These are phyloP conservation scores for Astropecten irregularis DNA, from an alignment of 53 echinoderm and acorn worm genomes.

Conservation along the genomic window DNA sequence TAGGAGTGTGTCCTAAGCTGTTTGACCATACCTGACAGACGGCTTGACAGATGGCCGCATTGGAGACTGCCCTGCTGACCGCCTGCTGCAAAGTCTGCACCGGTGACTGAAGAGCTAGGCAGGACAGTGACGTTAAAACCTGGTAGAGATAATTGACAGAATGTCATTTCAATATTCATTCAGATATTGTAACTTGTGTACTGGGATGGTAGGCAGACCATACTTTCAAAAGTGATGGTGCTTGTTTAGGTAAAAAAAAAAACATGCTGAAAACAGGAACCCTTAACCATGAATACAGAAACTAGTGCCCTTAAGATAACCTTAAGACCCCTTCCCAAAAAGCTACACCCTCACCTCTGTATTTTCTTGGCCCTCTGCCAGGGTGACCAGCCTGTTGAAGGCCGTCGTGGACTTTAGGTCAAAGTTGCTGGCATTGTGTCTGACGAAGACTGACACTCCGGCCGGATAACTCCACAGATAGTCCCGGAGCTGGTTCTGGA, in stretches of 20 bases:
- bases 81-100: slow-evolving; percentile 1
- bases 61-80: slow-evolving; percentile 46
- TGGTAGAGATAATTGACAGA: background rate
- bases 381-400: slow-evolving; percentile 48
- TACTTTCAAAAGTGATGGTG: no score
- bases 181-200: no score
- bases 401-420: slow-evolving; percentile 34
- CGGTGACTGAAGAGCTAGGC: slow-evolving; percentile 41
- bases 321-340: no score
- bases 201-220: no score
- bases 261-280: background rate
- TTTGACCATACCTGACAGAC: slow-evolving; percentile 52
- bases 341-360: slow-evolving; percentile 23
- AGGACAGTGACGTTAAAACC: slow-evolving; percentile 12
- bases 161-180: no score
- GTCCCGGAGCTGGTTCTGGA: slow-evolving; percentile 49
- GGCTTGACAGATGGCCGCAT: slow-evolving; percentile 41
- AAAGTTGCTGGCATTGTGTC: background rate
- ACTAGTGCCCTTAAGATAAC: no score
- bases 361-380: slow-evolving; percentile 32
- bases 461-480: slow-evolving; percentile 13
- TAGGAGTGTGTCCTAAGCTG: no score
- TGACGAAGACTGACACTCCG: slow-evolving; percentile 35
- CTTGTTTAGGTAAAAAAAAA: no score
- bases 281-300: background rate